Conservation (phyloP, 1,140 invertebrate species). For the Drosophila tropicalis region DNA sequence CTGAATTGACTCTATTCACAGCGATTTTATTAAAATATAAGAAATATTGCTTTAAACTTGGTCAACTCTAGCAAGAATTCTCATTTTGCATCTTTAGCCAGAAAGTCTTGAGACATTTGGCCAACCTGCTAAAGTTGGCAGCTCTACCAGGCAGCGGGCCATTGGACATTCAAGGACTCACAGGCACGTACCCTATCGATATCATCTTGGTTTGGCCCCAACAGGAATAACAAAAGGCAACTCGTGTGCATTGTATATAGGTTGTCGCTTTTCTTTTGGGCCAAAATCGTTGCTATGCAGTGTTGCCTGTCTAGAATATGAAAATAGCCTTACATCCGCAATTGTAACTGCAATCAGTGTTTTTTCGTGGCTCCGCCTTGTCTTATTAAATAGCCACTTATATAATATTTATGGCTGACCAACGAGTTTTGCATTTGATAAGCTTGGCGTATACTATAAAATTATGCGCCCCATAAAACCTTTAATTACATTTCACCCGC, state of each 20-base stretch:
- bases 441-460: conserved; percentile 30
- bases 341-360: conserved; percentile 4
- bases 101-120: not conserved
- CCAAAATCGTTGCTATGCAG: conserved; percentile 26
- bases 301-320: conserved; percentile 42
- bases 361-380: not conserved
- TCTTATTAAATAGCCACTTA: conserved; percentile 40
- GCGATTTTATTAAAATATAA: no score
- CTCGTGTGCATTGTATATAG: conserved; percentile 7
- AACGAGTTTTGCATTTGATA: conserved; percentile 38
- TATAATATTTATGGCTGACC: conserved; percentile 32
- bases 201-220: not conserved
- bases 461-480: conserved; percentile 36
- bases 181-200: conserved; percentile 14
- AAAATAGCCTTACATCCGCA: conserved; percentile 29
- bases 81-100: not conserved
- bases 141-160: not conserved
- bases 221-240: conserved; percentile 10
- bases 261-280: conserved; percentile 19
- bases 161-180: not conserved
- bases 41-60: no score
- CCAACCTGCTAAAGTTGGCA: not conserved
- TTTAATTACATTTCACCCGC: conserved; percentile 43
- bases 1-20: no score
- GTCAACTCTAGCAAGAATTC: no score